A percentile compares a stretch with the other conserved stretches of the same genome.
phyloP scores from a whole-genome alignment of 1,140 invertebrate genomes.

The Rhopalosiphum padi region DNA sequence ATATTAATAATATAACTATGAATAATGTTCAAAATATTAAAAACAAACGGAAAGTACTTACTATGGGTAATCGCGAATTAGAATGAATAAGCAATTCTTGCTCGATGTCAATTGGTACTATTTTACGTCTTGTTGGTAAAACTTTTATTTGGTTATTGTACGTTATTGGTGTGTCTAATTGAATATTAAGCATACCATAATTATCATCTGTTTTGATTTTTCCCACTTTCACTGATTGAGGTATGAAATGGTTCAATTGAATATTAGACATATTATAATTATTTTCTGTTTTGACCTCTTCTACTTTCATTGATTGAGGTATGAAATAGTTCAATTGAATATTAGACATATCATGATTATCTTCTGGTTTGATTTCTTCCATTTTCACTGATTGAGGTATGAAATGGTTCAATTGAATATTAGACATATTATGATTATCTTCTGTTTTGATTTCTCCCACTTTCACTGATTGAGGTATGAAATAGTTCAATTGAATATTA shows the following conservation, averaged over 20 bases:
- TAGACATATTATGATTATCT: no score
- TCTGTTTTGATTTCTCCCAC: no score
- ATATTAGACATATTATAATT: no score
- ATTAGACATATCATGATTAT: background rate
- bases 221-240: background rate
- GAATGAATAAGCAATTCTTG: conserved; percentile 63
- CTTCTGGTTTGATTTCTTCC: background rate
- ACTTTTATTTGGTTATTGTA: conserved; percentile 62
- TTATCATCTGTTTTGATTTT: background rate
- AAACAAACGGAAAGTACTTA: background rate
- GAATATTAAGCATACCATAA: conserved; percentile 63
- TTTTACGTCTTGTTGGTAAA: conserved; percentile 66
- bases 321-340: background rate
- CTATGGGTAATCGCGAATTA: conserved; percentile 58
- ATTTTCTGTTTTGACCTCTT: no score
- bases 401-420: background rate
- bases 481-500: background rate
- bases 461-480: background rate
- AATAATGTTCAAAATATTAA: background rate
- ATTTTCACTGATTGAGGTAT: background rate
- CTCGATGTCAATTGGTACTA: conserved; percentile 62
- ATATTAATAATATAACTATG: background rate
- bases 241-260: no score
- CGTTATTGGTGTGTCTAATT: conserved; percentile 60
- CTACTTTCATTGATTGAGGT: background rate